phyloP scores from a whole-genome alignment of 1,140 invertebrate genomes.

The Dendroctonus valens region DNA sequence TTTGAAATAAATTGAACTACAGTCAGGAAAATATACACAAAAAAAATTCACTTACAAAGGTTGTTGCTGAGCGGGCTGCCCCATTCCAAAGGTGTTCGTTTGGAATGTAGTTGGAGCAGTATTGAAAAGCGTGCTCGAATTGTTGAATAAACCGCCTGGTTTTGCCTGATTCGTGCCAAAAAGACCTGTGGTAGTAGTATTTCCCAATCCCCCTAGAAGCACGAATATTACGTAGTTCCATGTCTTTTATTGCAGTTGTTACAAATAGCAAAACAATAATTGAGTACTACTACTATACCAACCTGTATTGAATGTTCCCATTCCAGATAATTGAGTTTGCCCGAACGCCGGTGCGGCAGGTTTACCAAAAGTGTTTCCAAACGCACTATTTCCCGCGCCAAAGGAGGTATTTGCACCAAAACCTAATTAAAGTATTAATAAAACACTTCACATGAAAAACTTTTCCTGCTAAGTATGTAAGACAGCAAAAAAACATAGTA shows the following conservation, averaged over 20 bases:
- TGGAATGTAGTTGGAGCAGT: slow-evolving; percentile 40
- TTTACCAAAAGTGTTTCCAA: slow-evolving; percentile 50
- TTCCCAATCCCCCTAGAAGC: neutral
- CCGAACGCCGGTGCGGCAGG: slow-evolving; percentile 44
- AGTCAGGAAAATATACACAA: too few species aligned
- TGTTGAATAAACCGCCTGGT: slow-evolving; percentile 51
- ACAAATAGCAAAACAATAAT: too few species aligned
- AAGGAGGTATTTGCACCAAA: slow-evolving; percentile 42
- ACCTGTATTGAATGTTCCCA: slow-evolving; percentile 7
- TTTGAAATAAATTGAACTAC: too few species aligned
- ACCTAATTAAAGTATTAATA: slow-evolving; percentile 12
- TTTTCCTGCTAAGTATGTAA: too few species aligned
- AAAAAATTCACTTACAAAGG: slow-evolving; percentile 19
- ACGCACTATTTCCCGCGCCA: slow-evolving; percentile 51
- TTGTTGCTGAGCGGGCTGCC: slow-evolving; percentile 33
- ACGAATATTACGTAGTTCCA: neutral
- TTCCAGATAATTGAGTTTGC: slow-evolving; percentile 11
- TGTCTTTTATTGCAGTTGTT: neutral
- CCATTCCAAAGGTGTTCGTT: slow-evolving; percentile 33
- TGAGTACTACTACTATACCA: too few species aligned
- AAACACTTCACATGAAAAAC: too few species aligned
- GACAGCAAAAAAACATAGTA: too few species aligned
- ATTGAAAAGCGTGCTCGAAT: slow-evolving; percentile 57
- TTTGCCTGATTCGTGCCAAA: slow-evolving; percentile 34
- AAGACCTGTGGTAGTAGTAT: slow-evolving; percentile 9